Conservation (phyloP, 1,140 invertebrate species). For the Zaprionus ghesquierei region DNA sequence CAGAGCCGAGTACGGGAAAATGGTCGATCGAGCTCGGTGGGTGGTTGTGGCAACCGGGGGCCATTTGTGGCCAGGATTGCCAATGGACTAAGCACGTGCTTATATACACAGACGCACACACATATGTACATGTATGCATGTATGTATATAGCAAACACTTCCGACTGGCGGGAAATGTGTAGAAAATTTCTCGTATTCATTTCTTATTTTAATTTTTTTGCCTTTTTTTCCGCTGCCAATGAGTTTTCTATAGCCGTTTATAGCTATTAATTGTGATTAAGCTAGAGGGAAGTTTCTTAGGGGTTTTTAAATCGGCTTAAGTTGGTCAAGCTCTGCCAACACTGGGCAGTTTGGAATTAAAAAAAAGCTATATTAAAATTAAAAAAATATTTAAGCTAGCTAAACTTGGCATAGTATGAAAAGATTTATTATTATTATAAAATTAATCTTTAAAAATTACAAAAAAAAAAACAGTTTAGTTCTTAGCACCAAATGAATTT, state of each 20-base stretch:
- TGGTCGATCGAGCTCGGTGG: conserved; percentile 35
- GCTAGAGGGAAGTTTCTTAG: not conserved
- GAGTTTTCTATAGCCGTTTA: not conserved
- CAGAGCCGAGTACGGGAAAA: conserved; percentile 24
- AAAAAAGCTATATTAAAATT: too few species aligned
- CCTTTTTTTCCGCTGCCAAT: not conserved
- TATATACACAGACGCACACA: conserved; percentile 12
- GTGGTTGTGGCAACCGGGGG: not conserved
- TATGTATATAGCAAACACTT: too few species aligned
- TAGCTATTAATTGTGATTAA: not conserved
- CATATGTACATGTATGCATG: not conserved
- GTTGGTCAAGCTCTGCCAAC: too few species aligned
- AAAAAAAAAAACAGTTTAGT: too few species aligned
- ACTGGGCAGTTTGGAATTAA: too few species aligned
- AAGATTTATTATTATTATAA: too few species aligned
- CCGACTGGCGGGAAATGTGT: not conserved
- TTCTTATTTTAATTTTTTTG: too few species aligned
- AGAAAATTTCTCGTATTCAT: not conserved
- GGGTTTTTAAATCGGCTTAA: too few species aligned
- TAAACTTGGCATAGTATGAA: too few species aligned
- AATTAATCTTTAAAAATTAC: too few species aligned
- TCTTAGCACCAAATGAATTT: too few species aligned
- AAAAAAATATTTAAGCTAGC: too few species aligned
- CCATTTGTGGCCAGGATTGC: conserved; percentile 23
- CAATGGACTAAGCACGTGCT: conserved; percentile 40